Evolutionary conservation across 2,113 vertebrate species (phyloP).

Genomic region (Nannobrachium achirus): DNA sequence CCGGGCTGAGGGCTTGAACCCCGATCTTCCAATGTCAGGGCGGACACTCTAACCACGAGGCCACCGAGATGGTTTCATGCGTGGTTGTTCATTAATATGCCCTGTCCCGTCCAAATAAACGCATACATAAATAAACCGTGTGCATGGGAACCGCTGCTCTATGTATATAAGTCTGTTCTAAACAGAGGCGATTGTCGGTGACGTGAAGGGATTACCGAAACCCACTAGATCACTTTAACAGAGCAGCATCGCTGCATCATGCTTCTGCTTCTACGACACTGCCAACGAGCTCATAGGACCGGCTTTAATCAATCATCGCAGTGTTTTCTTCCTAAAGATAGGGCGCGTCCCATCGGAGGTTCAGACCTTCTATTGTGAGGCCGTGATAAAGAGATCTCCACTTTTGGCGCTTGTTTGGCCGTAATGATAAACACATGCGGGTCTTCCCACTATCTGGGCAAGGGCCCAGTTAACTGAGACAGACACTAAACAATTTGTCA

Average conservation of each 20-base stretch:
- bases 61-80: too few relatives aligned
- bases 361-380: constrained; percentile 31
- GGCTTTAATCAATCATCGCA: constrained; percentile 28
- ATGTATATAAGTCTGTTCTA: background rate
- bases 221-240: background rate
- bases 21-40: too few relatives aligned
- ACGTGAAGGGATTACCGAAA: background rate
- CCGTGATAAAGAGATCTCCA: constrained; percentile 43
- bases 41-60: too few relatives aligned
- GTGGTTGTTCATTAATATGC: too few relatives aligned
- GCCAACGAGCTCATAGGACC: background rate
- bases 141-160: too few relatives aligned
- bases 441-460: constrained; percentile 57
- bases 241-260: background rate
- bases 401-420: background rate
- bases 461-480: constrained; percentile 48
- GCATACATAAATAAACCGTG: too few relatives aligned
- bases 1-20: too few relatives aligned
- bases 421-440: constrained; percentile 69
- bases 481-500: constrained; percentile 61
- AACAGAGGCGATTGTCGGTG: background rate
- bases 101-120: too few relatives aligned
- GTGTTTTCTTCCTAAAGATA: background rate
- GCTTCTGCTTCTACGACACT: background rate
- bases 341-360: background rate